A percentile compares a stretch with the other conserved stretches of the same genome.
phyloP scores from a whole-genome alignment of 1,140 invertebrate species.

The Ylistrum balloti region DNA sequence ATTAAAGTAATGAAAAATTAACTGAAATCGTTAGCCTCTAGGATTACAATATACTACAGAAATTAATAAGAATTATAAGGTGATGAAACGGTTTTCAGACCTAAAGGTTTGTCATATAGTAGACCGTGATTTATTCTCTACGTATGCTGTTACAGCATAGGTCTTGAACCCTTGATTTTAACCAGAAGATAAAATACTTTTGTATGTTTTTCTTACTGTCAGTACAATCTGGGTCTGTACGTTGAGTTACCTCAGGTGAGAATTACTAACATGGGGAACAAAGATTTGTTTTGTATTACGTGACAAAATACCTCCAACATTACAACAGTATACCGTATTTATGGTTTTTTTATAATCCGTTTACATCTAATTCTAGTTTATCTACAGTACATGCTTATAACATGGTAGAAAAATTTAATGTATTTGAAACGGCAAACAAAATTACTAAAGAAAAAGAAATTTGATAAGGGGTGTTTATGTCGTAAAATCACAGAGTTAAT shows the following conservation, averaged over 20 bases:
- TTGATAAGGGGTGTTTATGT: no score
- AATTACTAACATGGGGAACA: not conserved
- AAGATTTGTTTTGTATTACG: constrained; percentile 5
- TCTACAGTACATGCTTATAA: no score
- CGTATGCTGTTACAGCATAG: not conserved
- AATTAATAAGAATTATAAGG: not conserved
- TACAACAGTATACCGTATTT: not conserved
- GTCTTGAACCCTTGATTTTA: not conserved
- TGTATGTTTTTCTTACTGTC: constrained; percentile 24
- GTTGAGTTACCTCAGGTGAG: not conserved
- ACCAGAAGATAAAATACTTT: not conserved
- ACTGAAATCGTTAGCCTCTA: not conserved
- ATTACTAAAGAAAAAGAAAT: no score
- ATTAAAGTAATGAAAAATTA: constrained; percentile 2
- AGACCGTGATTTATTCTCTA: not conserved
- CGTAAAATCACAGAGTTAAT: no score
- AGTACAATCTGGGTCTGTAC: constrained; percentile 11
- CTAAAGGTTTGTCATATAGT: not conserved
- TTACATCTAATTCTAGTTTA: no score
- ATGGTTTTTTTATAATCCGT: no score
- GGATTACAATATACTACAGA: not conserved
- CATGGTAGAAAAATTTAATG: no score
- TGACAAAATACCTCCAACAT: constrained; percentile 23
- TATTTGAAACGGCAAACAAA: no score
- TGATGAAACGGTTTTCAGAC: not conserved